Evolutionary conservation across 1,140 invertebrate species (phyloP).

Genomic region (Lepidotrigona ventralis): DNA sequence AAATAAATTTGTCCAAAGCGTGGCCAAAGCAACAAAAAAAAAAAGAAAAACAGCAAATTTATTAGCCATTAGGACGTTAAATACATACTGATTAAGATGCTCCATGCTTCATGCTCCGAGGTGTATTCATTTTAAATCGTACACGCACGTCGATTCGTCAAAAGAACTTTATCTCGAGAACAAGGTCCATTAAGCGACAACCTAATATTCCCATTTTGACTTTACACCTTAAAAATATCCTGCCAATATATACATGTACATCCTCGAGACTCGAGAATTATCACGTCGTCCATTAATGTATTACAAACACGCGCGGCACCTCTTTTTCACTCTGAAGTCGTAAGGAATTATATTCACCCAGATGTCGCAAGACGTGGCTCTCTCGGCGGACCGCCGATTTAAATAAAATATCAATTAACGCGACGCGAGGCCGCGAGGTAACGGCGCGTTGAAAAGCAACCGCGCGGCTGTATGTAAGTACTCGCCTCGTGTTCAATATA

Average conservation of each 20-base stretch:
- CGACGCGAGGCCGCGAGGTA: constrained; percentile 33
- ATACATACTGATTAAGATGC: not conserved
- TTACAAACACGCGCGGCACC: not conserved
- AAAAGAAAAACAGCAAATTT: not conserved
- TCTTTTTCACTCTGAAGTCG: not conserved
- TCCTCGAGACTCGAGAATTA: not conserved
- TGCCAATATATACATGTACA: not conserved
- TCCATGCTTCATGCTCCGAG: too few species aligned
- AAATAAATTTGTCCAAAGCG: not conserved
- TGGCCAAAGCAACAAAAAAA: not conserved
- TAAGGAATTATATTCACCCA: constrained; percentile 30
- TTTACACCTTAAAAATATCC: not conserved
- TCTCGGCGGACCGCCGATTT: constrained; percentile 45
- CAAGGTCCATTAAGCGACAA: not conserved
- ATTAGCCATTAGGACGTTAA: not conserved
- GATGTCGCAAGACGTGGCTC: constrained; percentile 14
- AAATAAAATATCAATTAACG: constrained; percentile 70
- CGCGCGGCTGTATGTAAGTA: constrained; percentile 39
- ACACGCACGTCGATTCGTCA: too few species aligned
- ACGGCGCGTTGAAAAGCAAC: constrained; percentile 39
- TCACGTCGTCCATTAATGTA: not conserved
- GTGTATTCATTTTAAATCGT: too few species aligned
- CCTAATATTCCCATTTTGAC: not conserved
- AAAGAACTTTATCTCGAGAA: not conserved
- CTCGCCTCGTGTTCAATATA: constrained; percentile 71